Percentiles rank a stretch among this genome's conserved stretches.
These are phyloP conservation scores for Hypocryptadius cinnamomeus DNA, from an alignment of 2,113 vertebrate genomes.

Conservation along the genomic window DNA sequence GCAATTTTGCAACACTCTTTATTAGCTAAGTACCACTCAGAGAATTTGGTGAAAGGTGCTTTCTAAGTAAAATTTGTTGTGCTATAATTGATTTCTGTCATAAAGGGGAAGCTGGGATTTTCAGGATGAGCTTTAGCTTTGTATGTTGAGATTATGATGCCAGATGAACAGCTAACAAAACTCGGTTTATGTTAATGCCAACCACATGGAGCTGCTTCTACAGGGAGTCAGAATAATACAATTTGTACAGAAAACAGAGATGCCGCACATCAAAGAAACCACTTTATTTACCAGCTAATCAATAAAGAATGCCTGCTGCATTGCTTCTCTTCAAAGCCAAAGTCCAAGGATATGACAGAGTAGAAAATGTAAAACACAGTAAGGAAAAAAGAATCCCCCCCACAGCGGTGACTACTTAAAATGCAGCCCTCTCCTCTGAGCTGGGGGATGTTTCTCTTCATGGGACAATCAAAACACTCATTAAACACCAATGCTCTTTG, in stretches of 20 bases:
- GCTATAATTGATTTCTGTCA: conserved; percentile 66
- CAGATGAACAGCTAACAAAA: conserved; percentile 66
- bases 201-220: conserved; percentile 63
- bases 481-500: conserved; percentile 7
- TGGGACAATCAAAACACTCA: conserved; percentile 12
- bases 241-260: conserved; percentile 69
- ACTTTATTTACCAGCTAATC: conserved; percentile 72
- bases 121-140: conserved; percentile 47
- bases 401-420: conserved; percentile 28
- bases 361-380: conserved; percentile 63
- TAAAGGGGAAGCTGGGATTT: conserved; percentile 58
- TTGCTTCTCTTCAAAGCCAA: conserved; percentile 63
- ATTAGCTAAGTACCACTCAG: conserved; percentile 58
- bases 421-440: background rate
- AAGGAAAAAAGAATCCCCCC: conserved; percentile 21
- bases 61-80: conserved; percentile 66
- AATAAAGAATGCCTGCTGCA: conserved; percentile 69
- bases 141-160: conserved; percentile 45
- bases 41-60: conserved; percentile 65
- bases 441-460: background rate
- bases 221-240: conserved; percentile 66
- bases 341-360: conserved; percentile 60
- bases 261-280: conserved; percentile 68
- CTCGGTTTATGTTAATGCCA: conserved; percentile 66
- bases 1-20: conserved; percentile 41